These are phyloP conservation scores for Gymnogyps californianus DNA, from an alignment of 2,113 vertebrate species.

Conservation along the genomic window DNA sequence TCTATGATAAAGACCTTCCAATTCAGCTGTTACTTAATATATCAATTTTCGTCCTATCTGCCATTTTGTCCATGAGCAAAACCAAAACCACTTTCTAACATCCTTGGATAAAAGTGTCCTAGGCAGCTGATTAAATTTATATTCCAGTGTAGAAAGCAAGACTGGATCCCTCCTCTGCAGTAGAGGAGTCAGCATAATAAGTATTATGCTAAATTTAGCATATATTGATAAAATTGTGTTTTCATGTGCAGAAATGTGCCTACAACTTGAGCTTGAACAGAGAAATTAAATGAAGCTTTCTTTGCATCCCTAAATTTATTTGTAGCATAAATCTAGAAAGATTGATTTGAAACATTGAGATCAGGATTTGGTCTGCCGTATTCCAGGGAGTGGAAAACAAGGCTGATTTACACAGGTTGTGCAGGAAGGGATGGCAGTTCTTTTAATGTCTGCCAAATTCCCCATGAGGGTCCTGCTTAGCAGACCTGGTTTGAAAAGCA, in stretches of 20 bases:
- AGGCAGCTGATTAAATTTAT: neutral
- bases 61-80: neutral
- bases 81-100: neutral
- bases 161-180: neutral
- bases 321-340: neutral
- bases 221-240: neutral
- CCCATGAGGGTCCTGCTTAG: neutral
- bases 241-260: neutral
- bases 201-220: neutral
- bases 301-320: neutral
- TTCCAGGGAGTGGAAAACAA: neutral
- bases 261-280: neutral
- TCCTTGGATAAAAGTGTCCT: neutral
- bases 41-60: neutral
- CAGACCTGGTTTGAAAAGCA: neutral
- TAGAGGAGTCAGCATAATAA: neutral
- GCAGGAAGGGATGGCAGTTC: neutral
- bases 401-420: neutral
- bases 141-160: neutral
- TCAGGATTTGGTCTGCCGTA: neutral
- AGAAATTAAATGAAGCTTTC: neutral
- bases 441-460: neutral
- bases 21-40: neutral
- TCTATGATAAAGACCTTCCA: neutral
- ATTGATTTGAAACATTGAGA: neutral